phyloP scores from a whole-genome alignment of 2,797 vertebrate species.

The Chlorospingus flavigularis region DNA sequence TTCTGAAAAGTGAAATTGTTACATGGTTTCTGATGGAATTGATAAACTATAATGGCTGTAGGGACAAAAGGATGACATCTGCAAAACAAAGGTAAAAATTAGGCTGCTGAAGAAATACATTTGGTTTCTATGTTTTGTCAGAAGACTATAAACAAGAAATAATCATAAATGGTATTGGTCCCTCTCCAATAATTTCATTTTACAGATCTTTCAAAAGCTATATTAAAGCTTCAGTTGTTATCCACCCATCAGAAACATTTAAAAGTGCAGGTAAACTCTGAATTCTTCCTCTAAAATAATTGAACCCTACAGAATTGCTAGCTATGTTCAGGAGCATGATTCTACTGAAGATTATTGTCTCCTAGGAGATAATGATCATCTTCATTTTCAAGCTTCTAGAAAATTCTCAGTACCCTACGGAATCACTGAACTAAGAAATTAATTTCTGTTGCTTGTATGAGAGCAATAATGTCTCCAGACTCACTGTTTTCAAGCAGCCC shows the following conservation, averaged over 20 bases:
- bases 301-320: not conserved
- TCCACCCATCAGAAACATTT: not conserved
- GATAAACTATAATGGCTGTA: not conserved
- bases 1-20: not conserved
- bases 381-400: not conserved
- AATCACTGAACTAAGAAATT: not conserved
- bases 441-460: not conserved
- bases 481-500: not conserved
- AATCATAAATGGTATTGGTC: not conserved
- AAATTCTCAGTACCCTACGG: not conserved
- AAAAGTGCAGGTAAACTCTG: not conserved
- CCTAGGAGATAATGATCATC: not conserved
- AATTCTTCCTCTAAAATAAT: not conserved
- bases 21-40: not conserved
- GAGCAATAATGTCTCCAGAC: not conserved
- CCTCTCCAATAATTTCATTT: not conserved
- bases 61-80: not conserved
- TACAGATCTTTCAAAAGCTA: not conserved
- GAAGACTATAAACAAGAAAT: not conserved
- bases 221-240: not conserved
- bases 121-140: not conserved
- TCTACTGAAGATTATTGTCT: not conserved
- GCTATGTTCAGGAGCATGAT: not conserved
- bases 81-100: not conserved
- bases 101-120: not conserved